Base-by-base conservation (phyloP, 2,113 vertebrate genomes). In the Raja brachyura region DNA sequence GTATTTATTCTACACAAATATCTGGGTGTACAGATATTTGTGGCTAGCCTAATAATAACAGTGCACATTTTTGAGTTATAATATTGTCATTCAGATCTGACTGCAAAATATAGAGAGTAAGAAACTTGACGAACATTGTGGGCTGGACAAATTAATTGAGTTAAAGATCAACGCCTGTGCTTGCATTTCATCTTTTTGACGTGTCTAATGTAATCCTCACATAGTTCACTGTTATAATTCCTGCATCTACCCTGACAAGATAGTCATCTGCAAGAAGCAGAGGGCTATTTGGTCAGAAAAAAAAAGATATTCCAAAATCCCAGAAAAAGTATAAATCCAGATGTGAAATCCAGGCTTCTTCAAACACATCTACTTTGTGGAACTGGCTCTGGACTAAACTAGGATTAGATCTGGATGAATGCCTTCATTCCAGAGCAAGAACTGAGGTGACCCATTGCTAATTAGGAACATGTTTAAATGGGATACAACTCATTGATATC, bases 1-100 rank as follows among this genome's bases (percentile, higher is more conserved):
- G 39, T 92, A 92, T 92, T 92, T 74, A 92, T 39, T 73, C 66
- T 68, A 25, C 22, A 68, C 90, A 92, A 92, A 92, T 92, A 92
- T 48, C 68, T 92, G 20, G 3, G 68, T 39, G 18, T 73, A 73
- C 61, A 48, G 90, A 54, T 39, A 20, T 70, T 66, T 92, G 90
- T 54, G 90, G 88, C 33, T 92, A 22, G 90, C 54, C 66, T 73
- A 92, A 92, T 92, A 73, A 92, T 48, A 90, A 90, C 63, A 73
- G 90, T 68, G 28, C 28, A 92, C 33, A 92, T 73, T 92, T 73
- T 92, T 92, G n/a, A 39, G 9, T 73, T 92, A 92, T 92, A 70
- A 92, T 48, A 73, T 92, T 54, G n/a, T 61, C 31, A 39, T 90
- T 68, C 86, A 90, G 86, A 90, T 39, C 63, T 90, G 86, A 70